phyloP scores from a whole-genome alignment of 1,140 invertebrate genomes.

The Octopus sinensis region DNA sequence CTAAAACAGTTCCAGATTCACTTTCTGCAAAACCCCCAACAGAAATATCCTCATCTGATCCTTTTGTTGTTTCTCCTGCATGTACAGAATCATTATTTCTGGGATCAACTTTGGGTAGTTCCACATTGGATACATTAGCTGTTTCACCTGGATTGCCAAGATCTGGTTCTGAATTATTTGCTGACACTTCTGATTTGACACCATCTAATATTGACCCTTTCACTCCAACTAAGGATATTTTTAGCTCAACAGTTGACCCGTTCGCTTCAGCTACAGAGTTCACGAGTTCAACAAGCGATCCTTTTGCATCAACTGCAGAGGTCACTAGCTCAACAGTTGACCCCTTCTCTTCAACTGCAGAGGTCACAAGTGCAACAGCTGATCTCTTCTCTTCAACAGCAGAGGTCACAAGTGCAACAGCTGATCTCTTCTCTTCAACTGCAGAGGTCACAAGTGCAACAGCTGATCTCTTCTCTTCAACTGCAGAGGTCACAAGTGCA shows the following conservation, averaged over 20 bases:
- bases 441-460: background rate
- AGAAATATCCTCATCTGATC: background rate
- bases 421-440: too few species aligned
- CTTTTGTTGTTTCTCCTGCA: background rate
- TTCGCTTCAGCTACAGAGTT: background rate
- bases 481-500: background rate
- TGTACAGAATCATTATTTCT: background rate
- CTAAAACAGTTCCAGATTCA: background rate
- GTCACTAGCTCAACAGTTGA: background rate
- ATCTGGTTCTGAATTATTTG: too few species aligned
- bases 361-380: too few species aligned
- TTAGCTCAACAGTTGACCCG: background rate
- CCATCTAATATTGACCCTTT: too few species aligned
- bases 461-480: background rate
- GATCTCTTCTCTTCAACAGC: too few species aligned
- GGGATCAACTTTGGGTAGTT: background rate
- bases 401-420: too few species aligned
- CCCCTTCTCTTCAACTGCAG: background rate
- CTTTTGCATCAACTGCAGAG: background rate
- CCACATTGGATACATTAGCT: background rate
- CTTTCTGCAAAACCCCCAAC: too few species aligned
- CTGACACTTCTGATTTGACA: too few species aligned
- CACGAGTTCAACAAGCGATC: background rate
- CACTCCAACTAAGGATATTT: too few species aligned
- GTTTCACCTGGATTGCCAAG: too few species aligned